A percentile compares a stretch with the other conserved stretches of the same genome.
Conservation (phyloP, 2,888 invertebrate genomes). For the Gonocerus acuteangulatus region DNA sequence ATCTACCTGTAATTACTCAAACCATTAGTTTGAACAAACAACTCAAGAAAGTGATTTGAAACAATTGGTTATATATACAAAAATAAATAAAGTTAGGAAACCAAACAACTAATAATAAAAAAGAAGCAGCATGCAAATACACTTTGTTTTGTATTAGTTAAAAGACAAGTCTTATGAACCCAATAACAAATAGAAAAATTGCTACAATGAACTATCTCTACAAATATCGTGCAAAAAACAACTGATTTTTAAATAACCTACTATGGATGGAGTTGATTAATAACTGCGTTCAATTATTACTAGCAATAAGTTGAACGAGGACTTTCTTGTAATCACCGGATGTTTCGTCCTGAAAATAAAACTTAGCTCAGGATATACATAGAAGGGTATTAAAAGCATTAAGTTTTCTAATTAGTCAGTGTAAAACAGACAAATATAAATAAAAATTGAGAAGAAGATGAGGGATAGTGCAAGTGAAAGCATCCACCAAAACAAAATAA, state of each 20-base stretch:
- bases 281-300: conserved; percentile 1
- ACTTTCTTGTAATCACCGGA: conserved; percentile 90
- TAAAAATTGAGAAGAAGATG: too few species aligned
- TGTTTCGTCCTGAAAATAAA: conserved; percentile 70
- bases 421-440: too few species aligned
- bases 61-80: neutral
- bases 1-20: too few species aligned
- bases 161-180: neutral
- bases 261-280: neutral
- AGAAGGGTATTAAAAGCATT: too few species aligned
- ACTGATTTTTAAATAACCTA: neutral
- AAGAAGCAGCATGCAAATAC: neutral
- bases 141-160: neutral
- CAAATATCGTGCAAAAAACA: too few species aligned
- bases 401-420: too few species aligned
- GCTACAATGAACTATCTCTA: too few species aligned
- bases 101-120: neutral
- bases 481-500: too few species aligned
- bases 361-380: neutral
- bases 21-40: too few species aligned
- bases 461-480: too few species aligned
- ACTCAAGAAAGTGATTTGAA: too few species aligned
- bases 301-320: conserved; percentile 67
- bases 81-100: neutral
- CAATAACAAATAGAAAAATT: neutral